Conservation (phyloP, 2,888 invertebrate species). For the Penaeus monodon region DNA sequence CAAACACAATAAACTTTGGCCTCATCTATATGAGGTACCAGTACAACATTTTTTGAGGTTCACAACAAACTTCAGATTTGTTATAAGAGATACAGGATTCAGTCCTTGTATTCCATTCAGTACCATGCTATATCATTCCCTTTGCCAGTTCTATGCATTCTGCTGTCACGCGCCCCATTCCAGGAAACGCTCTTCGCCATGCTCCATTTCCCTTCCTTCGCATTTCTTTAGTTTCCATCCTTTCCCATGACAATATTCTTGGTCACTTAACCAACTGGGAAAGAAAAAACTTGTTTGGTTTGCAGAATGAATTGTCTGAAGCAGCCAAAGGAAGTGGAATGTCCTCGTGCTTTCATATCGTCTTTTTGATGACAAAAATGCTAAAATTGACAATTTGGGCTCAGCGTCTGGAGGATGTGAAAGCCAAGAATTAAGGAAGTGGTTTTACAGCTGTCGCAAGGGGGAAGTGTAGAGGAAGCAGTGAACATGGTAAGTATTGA, state of each 20-base stretch:
- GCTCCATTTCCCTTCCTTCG: no score
- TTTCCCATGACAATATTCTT: no score
- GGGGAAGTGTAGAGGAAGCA: slow-evolving; percentile 7
- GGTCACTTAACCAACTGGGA: no score
- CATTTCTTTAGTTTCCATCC: no score
- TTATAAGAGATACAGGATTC: no score
- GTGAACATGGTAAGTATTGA: neutral
- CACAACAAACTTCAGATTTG: no score
- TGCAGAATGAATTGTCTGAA: slow-evolving; percentile 22
- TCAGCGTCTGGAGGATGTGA: neutral
- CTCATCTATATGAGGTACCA: neutral
- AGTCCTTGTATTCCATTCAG: no score
- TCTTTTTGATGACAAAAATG: slow-evolving; percentile 48
- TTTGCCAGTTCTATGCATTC: no score
- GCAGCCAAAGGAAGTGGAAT: neutral
- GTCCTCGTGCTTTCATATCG: slow-evolving; percentile 20
- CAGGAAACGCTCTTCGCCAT: no score
- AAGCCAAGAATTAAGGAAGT: neutral
- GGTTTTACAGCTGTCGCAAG: neutral
- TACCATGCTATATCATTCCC: no score
- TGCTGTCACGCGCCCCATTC: no score
- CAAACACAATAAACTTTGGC: neutral
- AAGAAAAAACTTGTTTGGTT: neutral
- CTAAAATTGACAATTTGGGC: slow-evolving; percentile 27
- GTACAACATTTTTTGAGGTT: no score